These are phyloP conservation scores for Diabrotica balteata DNA, from an alignment of 2,888 invertebrate species.

Conservation along the genomic window DNA sequence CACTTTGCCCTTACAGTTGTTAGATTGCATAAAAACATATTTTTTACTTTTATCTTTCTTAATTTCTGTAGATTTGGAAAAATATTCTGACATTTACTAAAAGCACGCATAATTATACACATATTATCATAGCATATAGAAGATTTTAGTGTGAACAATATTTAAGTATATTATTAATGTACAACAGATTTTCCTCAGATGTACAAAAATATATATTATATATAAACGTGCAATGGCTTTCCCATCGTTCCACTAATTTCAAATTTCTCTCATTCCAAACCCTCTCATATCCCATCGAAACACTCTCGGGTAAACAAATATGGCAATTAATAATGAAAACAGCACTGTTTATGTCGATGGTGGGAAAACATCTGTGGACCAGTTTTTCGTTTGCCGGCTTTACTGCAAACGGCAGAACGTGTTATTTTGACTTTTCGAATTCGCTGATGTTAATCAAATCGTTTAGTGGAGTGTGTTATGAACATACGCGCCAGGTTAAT, in stretches of 20 bases:
- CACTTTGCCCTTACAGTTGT: too few species aligned
- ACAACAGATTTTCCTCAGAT: too few species aligned
- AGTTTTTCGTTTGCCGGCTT: conserved; percentile 24
- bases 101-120: too few species aligned
- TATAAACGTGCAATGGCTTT: too few species aligned
- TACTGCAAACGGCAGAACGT: conserved; percentile 9
- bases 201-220: too few species aligned
- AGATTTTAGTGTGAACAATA: too few species aligned
- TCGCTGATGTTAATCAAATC: conserved; percentile 30
- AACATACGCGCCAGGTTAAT: conserved; percentile 30
- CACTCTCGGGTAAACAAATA: conserved; percentile 34
- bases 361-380: conserved; percentile 30
- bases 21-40: too few species aligned
- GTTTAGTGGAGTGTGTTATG: conserved; percentile 26
- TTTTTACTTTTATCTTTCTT: too few species aligned
- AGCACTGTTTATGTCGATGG: conserved; percentile 29
- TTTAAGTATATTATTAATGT: too few species aligned
- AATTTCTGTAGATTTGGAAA: too few species aligned
- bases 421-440: conserved; percentile 30
- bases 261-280: background rate
- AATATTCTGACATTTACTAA: too few species aligned
- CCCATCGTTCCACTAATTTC: background rate
- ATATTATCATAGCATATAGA: too few species aligned
- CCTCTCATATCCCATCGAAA: conserved; percentile 14
- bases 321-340: conserved; percentile 39